phyloP scores from a whole-genome alignment of 2,113 vertebrate species.

The Chaetops frenatus region DNA sequence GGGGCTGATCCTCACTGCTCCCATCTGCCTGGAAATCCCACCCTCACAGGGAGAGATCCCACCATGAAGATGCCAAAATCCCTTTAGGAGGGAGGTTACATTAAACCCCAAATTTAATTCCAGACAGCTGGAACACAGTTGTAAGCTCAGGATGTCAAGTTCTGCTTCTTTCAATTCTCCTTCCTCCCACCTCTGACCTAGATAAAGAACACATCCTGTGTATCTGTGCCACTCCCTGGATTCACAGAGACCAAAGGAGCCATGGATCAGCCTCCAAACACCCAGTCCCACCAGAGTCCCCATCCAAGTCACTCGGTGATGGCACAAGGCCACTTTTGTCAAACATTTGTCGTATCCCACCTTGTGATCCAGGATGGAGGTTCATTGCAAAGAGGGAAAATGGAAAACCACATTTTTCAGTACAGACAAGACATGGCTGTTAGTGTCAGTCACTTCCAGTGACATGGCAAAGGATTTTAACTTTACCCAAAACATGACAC shows the following conservation, averaged over 20 bases:
- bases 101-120: neutral
- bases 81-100: neutral
- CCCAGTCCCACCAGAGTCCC: neutral
- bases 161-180: neutral
- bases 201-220: conserved; percentile 4
- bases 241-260: neutral
- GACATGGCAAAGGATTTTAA: neutral
- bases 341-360: neutral
- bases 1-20: neutral
- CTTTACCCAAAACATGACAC: neutral
- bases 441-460: neutral
- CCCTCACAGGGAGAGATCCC: neutral
- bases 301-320: neutral
- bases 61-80: neutral
- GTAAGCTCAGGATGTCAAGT: neutral
- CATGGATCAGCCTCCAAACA: neutral
- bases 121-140: neutral
- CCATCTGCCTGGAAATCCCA: neutral
- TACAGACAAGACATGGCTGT: too few species aligned
- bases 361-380: neutral
- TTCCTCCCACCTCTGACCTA: neutral
- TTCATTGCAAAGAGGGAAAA: neutral
- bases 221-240: neutral
- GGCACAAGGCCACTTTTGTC: neutral
- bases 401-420: neutral